phyloP scores from a whole-genome alignment of 2,888 invertebrate genomes.

The Acrobasis suavella region DNA sequence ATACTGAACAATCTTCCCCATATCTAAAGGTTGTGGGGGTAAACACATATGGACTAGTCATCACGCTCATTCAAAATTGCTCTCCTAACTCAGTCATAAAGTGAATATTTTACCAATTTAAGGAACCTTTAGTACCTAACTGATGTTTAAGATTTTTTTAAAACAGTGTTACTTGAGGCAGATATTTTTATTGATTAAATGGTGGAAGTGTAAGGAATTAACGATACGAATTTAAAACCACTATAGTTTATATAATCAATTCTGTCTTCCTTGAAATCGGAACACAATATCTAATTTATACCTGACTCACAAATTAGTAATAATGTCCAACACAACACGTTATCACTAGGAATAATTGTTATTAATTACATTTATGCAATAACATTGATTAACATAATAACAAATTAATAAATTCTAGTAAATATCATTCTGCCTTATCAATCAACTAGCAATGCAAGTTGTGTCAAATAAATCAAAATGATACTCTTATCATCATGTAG shows the following conservation, averaged over 20 bases:
- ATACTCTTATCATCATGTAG: background rate
- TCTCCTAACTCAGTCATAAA: too few species aligned
- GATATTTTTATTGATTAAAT: too few species aligned
- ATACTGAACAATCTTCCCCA: too few species aligned
- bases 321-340: background rate
- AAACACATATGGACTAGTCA: too few species aligned
- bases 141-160: too few species aligned
- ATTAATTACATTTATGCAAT: background rate
- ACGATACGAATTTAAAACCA: too few species aligned
- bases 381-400: constrained; percentile 12
- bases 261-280: background rate
- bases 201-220: too few species aligned
- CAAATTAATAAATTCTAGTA: constrained; percentile 12
- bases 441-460: background rate
- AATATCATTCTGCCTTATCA: constrained; percentile 3
- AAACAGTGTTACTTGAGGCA: too few species aligned
- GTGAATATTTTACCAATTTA: too few species aligned
- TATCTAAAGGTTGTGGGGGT: too few species aligned
- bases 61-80: too few species aligned
- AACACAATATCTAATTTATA: background rate
- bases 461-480: constrained; percentile 18
- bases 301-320: background rate
- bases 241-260: background rate
- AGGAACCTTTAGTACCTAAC: too few species aligned
- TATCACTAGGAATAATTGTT: constrained; percentile 2